Conservation (phyloP, 30 jellyfish, hydroid and myxozoan species). For the Clytia hemisphaerica region DNA sequence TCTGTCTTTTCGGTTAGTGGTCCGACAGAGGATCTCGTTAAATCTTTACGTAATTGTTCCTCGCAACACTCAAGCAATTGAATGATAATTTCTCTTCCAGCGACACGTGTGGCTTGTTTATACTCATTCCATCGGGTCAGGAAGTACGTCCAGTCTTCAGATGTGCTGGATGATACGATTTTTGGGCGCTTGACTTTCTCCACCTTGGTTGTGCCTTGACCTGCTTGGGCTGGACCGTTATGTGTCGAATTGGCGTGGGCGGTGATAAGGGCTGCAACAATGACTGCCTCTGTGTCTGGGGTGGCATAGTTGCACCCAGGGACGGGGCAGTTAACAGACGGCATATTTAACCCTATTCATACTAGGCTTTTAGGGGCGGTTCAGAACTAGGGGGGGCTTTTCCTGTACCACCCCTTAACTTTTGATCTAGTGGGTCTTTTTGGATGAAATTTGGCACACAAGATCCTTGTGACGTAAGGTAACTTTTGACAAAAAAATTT, state of each 20-base stretch:
- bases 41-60: constrained; percentile 25
- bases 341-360: neutral
- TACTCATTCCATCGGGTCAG: constrained; percentile 38
- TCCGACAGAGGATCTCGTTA: constrained; percentile 30
- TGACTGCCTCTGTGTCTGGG: constrained; percentile 19
- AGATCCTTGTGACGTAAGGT: too few relatives aligned
- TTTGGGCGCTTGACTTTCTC: constrained; percentile 40
- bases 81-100: constrained; percentile 20
- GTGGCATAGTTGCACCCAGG: constrained; percentile 15
- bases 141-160: constrained; percentile 48
- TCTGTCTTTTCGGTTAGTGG: constrained; percentile 18
- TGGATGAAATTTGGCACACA: too few relatives aligned
- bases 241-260: neutral
- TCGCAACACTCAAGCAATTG: constrained; percentile 42
- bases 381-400: too few relatives aligned
- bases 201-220: constrained; percentile 11
- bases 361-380: too few relatives aligned
- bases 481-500: too few relatives aligned
- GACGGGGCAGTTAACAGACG: constrained; percentile 17
- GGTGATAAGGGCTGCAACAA: constrained; percentile 10
- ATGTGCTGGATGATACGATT: constrained; percentile 6
- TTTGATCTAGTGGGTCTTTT: too few relatives aligned
- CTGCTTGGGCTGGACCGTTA: neutral
- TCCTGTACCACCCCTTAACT: too few relatives aligned
- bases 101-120: constrained; percentile 13